A percentile compares a stretch with the other conserved stretches of the same genome.
Conservation (phyloP, 2,113 vertebrate species). For the Ranitomeya variabilis region DNA sequence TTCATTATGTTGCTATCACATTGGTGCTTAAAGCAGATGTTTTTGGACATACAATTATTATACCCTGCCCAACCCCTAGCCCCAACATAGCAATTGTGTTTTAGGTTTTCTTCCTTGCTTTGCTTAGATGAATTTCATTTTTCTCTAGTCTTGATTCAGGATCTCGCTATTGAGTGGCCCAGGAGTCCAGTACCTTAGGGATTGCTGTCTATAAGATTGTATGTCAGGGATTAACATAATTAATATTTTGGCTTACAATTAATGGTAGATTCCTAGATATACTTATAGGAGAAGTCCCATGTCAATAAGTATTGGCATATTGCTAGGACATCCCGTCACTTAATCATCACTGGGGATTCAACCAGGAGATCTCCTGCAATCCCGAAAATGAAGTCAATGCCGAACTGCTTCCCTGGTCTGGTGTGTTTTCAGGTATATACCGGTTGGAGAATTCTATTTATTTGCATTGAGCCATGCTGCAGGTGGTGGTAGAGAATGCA, state of each 20-base stretch:
- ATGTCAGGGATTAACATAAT: neutral
- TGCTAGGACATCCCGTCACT: too few species aligned
- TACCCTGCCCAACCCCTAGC: neutral
- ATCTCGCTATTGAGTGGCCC: neutral
- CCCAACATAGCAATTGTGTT: neutral
- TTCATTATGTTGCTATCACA: neutral
- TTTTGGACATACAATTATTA: neutral
- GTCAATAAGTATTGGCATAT: too few species aligned
- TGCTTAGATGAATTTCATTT: neutral
- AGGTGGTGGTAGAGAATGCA: too few species aligned
- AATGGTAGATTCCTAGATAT: neutral
- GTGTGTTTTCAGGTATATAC: too few species aligned
- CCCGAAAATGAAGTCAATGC: too few species aligned
- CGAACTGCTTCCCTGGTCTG: too few species aligned
- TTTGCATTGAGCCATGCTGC: too few species aligned
- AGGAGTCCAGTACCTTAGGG: neutral
- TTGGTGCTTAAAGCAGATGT: neutral
- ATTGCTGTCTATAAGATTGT: neutral
- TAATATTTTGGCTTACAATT: neutral
- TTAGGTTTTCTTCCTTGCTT: neutral
- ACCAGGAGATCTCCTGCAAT: too few species aligned
- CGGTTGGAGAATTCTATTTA: too few species aligned
- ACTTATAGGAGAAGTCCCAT: neutral
- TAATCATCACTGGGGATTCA: too few species aligned
- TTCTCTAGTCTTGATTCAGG: neutral